Evolutionary conservation across 2,888 invertebrate species (phyloP).

Genomic region (Hypomecis atomaria): DNA sequence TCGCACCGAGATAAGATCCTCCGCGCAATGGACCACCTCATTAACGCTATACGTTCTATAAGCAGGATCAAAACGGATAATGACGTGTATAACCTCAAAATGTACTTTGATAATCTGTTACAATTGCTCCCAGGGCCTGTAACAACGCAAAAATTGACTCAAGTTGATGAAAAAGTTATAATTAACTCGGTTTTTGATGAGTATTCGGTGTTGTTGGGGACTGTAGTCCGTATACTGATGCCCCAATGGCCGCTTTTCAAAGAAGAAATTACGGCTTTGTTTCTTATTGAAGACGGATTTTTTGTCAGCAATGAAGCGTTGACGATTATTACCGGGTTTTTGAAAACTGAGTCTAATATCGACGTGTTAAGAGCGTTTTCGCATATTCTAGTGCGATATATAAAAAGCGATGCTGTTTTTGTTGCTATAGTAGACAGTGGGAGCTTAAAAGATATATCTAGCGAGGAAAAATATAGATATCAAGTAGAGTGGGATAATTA

Average conservation of each 20-base stretch:
- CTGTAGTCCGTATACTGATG: slow-evolving; percentile 78
- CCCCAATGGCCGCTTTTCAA: slow-evolving; percentile 85
- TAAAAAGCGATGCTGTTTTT: slow-evolving; percentile 85
- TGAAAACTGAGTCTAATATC: slow-evolving; percentile 71
- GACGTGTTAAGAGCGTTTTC: slow-evolving; percentile 64
- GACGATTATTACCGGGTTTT: slow-evolving; percentile 69
- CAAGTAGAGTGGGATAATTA: slow-evolving; percentile 78
- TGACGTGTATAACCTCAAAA: slow-evolving; percentile 55
- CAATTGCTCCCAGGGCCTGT: slow-evolving; percentile 82
- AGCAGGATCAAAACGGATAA: slow-evolving; percentile 61
- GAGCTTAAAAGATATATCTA: slow-evolving; percentile 47
- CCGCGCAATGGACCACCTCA: slow-evolving; percentile 56
- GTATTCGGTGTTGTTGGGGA: slow-evolving; percentile 81
- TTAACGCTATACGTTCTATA: slow-evolving; percentile 60
- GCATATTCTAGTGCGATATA: slow-evolving; percentile 72
- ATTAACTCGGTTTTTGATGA: slow-evolving; percentile 65
- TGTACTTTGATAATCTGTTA: slow-evolving; percentile 44
- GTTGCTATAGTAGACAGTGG: slow-evolving; percentile 74
- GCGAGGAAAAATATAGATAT: slow-evolving; percentile 42
- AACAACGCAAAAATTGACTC: slow-evolving; percentile 87
- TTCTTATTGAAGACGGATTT: slow-evolving; percentile 83
- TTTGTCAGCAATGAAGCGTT: slow-evolving; percentile 77
- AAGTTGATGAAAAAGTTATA: slow-evolving; percentile 71
- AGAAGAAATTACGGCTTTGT: slow-evolving; percentile 70
- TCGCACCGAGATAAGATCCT: slow-evolving; percentile 44